These are phyloP conservation scores for Epinephelus malabaricus DNA, from an alignment of 2,797 vertebrate species.

Conservation along the genomic window DNA sequence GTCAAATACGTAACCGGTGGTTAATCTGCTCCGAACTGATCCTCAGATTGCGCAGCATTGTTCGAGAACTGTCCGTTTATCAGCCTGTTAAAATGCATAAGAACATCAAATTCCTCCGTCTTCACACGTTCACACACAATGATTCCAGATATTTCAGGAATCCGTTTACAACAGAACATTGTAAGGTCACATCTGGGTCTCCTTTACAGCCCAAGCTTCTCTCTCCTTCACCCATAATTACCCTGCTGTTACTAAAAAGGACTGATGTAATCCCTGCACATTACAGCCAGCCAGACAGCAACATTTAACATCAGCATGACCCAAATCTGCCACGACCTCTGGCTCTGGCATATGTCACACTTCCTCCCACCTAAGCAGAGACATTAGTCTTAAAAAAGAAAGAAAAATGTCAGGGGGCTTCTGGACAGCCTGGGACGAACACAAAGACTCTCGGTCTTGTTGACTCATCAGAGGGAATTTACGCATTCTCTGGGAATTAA, in stretches of 20 bases:
- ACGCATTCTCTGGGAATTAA: conserved; percentile 43
- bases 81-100: background rate
- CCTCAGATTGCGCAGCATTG: conserved; percentile 3
- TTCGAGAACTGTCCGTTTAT: background rate
- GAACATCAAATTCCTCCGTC: background rate
- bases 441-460: conserved; percentile 23
- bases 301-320: conserved; percentile 64
- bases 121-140: background rate
- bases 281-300: conserved; percentile 53
- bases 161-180: conserved; percentile 15
- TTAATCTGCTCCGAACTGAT: conserved; percentile 30
- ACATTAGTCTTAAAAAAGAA: conserved; percentile 38
- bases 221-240: conserved; percentile 58
- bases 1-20: conserved; percentile 20
- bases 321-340: conserved; percentile 71
- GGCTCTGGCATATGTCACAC: conserved; percentile 71
- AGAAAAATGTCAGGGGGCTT: conserved; percentile 26
- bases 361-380: conserved; percentile 59
- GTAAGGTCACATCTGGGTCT: conserved; percentile 55
- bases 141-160: conserved; percentile 45
- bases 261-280: conserved; percentile 60
- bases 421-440: conserved; percentile 42
- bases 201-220: conserved; percentile 14
- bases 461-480: conserved; percentile 52
- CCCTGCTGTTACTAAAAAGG: conserved; percentile 50